Conservation (phyloP, 1,140 invertebrate species). For the Bathynomus jamesi region DNA sequence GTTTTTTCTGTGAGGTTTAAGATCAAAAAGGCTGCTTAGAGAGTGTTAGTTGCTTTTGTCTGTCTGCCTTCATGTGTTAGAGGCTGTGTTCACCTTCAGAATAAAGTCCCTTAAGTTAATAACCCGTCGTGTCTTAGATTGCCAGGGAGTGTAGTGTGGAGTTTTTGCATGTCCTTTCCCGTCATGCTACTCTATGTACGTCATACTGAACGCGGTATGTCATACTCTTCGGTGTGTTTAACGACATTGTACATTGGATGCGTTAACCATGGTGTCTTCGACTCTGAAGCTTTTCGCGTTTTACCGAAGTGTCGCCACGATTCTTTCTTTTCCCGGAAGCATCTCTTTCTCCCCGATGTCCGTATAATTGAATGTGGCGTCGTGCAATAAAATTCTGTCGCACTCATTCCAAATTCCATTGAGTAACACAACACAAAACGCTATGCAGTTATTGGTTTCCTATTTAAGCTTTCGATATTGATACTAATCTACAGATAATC, state of each 20-base stretch:
- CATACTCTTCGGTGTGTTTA: neutral
- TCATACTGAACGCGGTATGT: too few species aligned
- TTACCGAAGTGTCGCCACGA: too few species aligned
- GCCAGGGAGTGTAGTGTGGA: neutral
- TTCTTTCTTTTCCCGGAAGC: too few species aligned
- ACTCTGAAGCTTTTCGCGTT: too few species aligned
- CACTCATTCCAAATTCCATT: neutral
- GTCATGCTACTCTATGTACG: neutral
- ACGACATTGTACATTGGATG: neutral
- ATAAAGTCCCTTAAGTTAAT: neutral
- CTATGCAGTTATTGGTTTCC: neutral
- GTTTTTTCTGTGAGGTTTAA: too few species aligned
- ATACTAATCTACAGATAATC: too few species aligned
- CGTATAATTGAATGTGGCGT: too few species aligned
- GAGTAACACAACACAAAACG: neutral
- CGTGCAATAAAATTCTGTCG: neutral
- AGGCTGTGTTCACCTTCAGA: neutral
- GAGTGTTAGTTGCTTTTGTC: neutral
- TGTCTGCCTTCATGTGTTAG: neutral
- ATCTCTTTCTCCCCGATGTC: too few species aligned
- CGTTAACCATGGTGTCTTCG: neutral
- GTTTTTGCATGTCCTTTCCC: neutral
- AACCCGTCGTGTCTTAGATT: neutral
- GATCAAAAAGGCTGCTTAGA: neutral
- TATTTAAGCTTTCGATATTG: neutral